phyloP scores from a whole-genome alignment of 2,888 invertebrate species.

The Andrena marginata region DNA sequence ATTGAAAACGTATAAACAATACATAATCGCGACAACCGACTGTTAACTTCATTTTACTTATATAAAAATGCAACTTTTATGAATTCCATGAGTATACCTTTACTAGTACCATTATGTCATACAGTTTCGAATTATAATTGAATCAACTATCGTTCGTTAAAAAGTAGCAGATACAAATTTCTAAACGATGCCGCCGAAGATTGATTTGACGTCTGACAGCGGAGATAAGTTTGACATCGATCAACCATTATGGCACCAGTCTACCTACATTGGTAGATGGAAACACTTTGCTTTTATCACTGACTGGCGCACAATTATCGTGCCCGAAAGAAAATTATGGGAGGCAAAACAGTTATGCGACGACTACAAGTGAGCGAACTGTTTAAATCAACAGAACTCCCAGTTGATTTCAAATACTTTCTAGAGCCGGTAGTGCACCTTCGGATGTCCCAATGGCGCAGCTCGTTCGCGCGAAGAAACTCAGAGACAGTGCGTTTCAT shows the following conservation, averaged over 20 bases:
- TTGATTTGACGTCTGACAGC: constrained; percentile 5
- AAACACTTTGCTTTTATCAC: constrained; percentile 68
- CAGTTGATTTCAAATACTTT: not conserved
- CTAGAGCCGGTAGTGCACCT: constrained; percentile 56
- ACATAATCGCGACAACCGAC: constrained; percentile 13
- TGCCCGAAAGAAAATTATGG: constrained; percentile 41
- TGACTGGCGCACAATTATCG: constrained; percentile 66
- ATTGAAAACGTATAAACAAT: constrained; percentile 26
- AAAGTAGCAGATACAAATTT: constrained; percentile 8
- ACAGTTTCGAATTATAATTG: constrained; percentile 3
- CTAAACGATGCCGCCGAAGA: not conserved
- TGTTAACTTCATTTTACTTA: constrained; percentile 29
- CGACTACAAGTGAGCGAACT: constrained; percentile 64
- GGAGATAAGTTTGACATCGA: constrained; percentile 65
- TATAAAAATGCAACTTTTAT: not conserved
- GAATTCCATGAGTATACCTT: not conserved
- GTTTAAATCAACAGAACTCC: not conserved
- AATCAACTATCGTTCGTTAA: not conserved
- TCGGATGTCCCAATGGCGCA: constrained; percentile 47
- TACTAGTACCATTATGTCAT: not conserved
- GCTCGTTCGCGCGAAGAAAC: constrained; percentile 69
- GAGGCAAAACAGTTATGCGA: constrained; percentile 71
- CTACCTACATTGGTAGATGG: constrained; percentile 69
- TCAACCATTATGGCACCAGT: constrained; percentile 69
- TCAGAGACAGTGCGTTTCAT: constrained; percentile 72